Evolutionary conservation across 2,797 vertebrate genomes (phyloP), one percentile per base, ranked within the genome.

Genomic region (Pampus argenteus): DNA sequence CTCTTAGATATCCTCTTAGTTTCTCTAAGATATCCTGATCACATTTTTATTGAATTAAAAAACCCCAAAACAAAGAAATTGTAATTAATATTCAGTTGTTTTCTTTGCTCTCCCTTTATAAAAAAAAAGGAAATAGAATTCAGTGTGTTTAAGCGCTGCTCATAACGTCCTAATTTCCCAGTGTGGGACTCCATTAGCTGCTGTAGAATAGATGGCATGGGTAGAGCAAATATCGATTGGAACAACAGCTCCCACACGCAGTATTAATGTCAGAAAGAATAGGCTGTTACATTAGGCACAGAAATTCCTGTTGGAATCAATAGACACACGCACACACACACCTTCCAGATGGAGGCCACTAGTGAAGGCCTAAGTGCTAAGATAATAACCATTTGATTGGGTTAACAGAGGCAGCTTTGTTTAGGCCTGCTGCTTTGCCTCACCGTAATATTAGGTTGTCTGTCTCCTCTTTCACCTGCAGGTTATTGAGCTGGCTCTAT

Each of bases 361-460:
- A 61, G 58, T 40, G 59, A 64, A 63, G 45, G 81, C 64, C 75
- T 87, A 85, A 89, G 84, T 90, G 88, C 83, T 74, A 71, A 82
- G 89, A 88, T 89, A 89, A 93, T 90, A 89, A 88, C 63, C 68
- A 17, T 82, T 81, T 89, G 86, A 92, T 90, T 88, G 83, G 77
- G 90, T 91, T 89, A 85, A 86, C 80, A 84, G 70, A 82, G 76
- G 81, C 86, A 64, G 76, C 80, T 84, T 84, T 90, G 89, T 91
- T 90, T 72, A 52, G 83, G 61, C 61, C 57, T 60, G 79, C 79
- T 71, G 82, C 74, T 64, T 25, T 29, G 29, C 70, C 70, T 66
- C 74, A 1, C 66, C 11, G 49, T 58, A 74, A 82, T 82, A 84
- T 87, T 74, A 74, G 77, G 66, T 74, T 59, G 67, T 77, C 74